Evolutionary conservation across 2,113 vertebrate species (phyloP).

Genomic region (Microcebus tavaratra): DNA sequence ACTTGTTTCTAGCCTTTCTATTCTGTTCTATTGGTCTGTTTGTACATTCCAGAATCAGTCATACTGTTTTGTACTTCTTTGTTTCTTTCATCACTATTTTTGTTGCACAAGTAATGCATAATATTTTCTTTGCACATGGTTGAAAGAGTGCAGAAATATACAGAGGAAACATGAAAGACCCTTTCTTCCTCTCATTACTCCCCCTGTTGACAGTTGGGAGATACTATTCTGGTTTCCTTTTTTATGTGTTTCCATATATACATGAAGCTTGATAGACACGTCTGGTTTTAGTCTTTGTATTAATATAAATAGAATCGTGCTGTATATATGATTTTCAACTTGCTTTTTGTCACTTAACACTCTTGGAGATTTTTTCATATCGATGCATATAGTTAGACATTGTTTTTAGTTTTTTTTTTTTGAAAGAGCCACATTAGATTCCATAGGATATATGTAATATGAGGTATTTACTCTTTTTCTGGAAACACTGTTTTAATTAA

Average conservation of each 20-base stretch:
- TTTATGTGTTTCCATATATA: slow-evolving; percentile 42
- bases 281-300: slow-evolving; percentile 11
- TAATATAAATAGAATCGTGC: neutral
- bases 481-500: neutral
- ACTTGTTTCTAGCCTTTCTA: neutral
- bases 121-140: slow-evolving; percentile 39
- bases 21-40: neutral
- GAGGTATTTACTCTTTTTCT: neutral
- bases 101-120: slow-evolving; percentile 13
- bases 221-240: slow-evolving; percentile 46
- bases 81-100: slow-evolving; percentile 21
- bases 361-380: slow-evolving; percentile 11
- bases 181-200: slow-evolving; percentile 2
- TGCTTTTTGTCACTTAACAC: slow-evolving; percentile 11
- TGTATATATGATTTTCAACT: slow-evolving; percentile 7
- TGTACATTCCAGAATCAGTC: neutral
- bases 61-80: neutral
- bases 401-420: neutral
- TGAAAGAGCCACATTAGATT: neutral
- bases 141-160: slow-evolving; percentile 52
- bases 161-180: slow-evolving; percentile 43
- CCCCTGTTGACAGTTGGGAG: neutral
- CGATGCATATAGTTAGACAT: neutral
- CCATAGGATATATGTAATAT: neutral
- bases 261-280: neutral